These are phyloP conservation scores for Eulithis prunata DNA, from an alignment of 2,888 invertebrate species.

Conservation along the genomic window DNA sequence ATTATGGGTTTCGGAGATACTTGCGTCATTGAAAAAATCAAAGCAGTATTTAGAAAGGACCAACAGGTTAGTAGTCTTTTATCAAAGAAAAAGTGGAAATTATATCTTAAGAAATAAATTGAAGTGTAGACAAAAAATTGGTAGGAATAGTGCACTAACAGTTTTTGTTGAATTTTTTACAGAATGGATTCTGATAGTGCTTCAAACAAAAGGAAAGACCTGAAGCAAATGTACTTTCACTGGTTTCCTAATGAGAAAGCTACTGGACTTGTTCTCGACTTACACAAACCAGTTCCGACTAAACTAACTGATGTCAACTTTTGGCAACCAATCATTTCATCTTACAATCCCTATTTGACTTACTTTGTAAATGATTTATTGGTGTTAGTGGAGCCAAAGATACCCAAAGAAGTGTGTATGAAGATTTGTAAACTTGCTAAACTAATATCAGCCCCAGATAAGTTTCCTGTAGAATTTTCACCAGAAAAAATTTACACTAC, in stretches of 20 bases:
- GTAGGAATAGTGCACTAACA: neutral
- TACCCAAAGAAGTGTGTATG: constrained; percentile 54
- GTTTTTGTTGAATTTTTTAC: constrained; percentile 45
- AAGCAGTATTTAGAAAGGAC: constrained; percentile 60
- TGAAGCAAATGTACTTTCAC: constrained; percentile 63
- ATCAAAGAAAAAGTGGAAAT: no score
- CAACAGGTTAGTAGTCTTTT: constrained; percentile 55
- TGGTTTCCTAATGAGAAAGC: constrained; percentile 72
- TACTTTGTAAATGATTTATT: constrained; percentile 68
- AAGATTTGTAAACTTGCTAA: constrained; percentile 65
- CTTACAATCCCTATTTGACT: constrained; percentile 68
- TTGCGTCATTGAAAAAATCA: constrained; percentile 69
- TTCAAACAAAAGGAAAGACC: constrained; percentile 59
- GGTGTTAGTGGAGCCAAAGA: constrained; percentile 59
- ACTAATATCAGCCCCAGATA: constrained; percentile 65
- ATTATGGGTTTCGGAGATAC: constrained; percentile 82
- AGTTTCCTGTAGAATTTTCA: constrained; percentile 42
- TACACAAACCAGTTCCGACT: constrained; percentile 63
- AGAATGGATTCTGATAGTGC: constrained; percentile 50
- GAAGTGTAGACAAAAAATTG: no score
- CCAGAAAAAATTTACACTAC: constrained; percentile 71
- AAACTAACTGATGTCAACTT: constrained; percentile 65
- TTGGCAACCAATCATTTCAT: constrained; percentile 67
- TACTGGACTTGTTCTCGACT: constrained; percentile 62
- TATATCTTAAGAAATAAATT: no score